Percentiles rank a stretch among this genome's conserved stretches.
Conservation (phyloP, 2,888 invertebrate species). For the Himalopsyche japonica region DNA sequence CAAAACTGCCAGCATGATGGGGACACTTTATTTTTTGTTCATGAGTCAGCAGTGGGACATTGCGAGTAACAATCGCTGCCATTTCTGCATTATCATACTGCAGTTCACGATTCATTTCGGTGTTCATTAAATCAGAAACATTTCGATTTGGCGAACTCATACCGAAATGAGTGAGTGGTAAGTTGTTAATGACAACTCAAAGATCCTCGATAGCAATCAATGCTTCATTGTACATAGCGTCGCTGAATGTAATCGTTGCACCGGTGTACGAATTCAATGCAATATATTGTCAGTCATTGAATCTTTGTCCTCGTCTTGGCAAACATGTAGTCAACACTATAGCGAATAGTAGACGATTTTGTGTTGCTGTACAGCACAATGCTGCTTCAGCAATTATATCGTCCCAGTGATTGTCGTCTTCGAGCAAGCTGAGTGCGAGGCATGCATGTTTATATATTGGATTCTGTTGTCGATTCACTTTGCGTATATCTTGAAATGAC, state of each 20-base stretch:
- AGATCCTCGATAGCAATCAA: conserved; percentile 44
- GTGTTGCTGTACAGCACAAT: too few relatives aligned
- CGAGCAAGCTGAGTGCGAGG: too few relatives aligned
- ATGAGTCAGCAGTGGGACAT: not conserved
- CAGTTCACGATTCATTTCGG: not conserved
- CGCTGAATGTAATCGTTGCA: too few relatives aligned
- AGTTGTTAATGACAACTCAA: conserved; percentile 42
- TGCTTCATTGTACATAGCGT: conserved; percentile 43
- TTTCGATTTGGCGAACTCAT: conserved; percentile 41
- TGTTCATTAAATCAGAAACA: conserved; percentile 6
- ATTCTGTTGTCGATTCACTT: not conserved
- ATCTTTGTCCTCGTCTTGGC: too few relatives aligned
- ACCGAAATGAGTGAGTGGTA: conserved; percentile 42
- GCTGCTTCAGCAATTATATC: too few relatives aligned
- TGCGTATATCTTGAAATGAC: not conserved
- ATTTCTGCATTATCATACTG: not conserved
- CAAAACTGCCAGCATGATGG: too few relatives aligned
- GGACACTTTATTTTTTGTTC: conserved; percentile 21
- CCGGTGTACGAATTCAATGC: too few relatives aligned
- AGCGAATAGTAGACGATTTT: too few relatives aligned
- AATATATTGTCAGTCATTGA: too few relatives aligned
- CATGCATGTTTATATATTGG: not conserved
- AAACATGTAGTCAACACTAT: too few relatives aligned
- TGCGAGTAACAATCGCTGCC: not conserved
- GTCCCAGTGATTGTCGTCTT: too few relatives aligned